Percentiles rank a stretch among this genome's conserved stretches.
These are phyloP conservation scores for Oceanodroma tethys DNA, from an alignment of 2,113 vertebrate genomes.

Conservation along the genomic window DNA sequence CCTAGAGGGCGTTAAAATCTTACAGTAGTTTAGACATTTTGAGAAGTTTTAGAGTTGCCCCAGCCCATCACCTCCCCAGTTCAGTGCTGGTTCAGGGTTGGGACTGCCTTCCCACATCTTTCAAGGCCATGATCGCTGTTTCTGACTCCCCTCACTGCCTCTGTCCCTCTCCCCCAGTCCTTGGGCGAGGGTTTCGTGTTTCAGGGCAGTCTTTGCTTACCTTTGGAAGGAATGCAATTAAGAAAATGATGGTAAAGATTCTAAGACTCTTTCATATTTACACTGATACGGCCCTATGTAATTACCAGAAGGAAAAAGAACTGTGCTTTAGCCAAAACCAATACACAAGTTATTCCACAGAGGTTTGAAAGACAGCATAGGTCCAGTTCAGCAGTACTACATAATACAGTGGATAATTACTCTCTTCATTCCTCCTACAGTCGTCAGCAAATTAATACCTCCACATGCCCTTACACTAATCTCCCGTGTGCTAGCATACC, in stretches of 20 bases:
- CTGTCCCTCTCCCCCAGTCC: neutral
- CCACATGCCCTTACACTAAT: rapidly evolving
- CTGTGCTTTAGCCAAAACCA: neutral
- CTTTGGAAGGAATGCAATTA: neutral
- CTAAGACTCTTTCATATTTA: neutral
- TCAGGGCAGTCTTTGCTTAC: neutral
- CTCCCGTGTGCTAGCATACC: neutral
- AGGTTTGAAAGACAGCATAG: neutral
- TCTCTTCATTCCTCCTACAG: neutral
- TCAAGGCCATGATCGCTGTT: neutral
- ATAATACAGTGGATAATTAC: neutral
- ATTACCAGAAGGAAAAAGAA: neutral
- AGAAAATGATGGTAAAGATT: neutral
- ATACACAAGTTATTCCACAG: neutral
- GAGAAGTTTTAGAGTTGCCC: neutral
- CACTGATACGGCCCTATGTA: neutral
- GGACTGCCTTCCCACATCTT: neutral
- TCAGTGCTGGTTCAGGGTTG: neutral
- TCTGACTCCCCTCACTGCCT: neutral
- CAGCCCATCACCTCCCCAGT: neutral
- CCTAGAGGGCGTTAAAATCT: neutral
- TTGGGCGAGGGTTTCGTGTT: neutral
- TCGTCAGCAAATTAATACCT: neutral
- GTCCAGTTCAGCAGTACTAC: neutral
- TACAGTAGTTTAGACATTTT: neutral